Evolutionary conservation across 2,113 vertebrate species (phyloP).

Genomic region (Pelobates fuscus): DNA sequence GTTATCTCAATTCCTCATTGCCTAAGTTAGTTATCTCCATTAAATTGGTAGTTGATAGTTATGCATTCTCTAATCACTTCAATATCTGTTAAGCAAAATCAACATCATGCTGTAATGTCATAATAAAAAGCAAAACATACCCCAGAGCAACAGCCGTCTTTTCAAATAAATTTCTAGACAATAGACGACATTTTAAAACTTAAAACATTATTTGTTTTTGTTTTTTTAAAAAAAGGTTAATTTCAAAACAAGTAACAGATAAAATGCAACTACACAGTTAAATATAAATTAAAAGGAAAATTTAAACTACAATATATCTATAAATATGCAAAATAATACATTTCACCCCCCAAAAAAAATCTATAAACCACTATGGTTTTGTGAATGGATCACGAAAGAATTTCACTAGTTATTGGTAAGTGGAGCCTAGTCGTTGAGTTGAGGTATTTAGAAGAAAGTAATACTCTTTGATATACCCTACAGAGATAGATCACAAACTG

Average conservation of each 20-base stretch:
- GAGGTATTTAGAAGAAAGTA: constrained; percentile 7
- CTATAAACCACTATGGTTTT: not conserved
- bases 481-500: not conserved
- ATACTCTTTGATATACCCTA: not conserved
- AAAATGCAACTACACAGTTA: not conserved
- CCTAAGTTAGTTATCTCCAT: too few relatives aligned
- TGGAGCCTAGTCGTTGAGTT: not conserved
- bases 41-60: too few relatives aligned
- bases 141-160: not conserved
- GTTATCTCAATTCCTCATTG: too few relatives aligned
- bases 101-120: too few relatives aligned
- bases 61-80: too few relatives aligned
- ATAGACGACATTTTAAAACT: not conserved
- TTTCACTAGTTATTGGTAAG: not conserved
- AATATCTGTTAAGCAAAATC: too few relatives aligned
- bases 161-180: not conserved
- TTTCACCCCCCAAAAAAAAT: not conserved
- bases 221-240: not conserved
- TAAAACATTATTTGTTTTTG: not conserved
- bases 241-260: too few relatives aligned
- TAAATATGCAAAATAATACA: not conserved
- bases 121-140: too few relatives aligned
- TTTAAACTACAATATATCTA: not conserved
- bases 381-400: not conserved
- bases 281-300: not conserved